Base-by-base conservation (phyloP, 2,113 vertebrate species). In the Fukomys damarensis region DNA sequence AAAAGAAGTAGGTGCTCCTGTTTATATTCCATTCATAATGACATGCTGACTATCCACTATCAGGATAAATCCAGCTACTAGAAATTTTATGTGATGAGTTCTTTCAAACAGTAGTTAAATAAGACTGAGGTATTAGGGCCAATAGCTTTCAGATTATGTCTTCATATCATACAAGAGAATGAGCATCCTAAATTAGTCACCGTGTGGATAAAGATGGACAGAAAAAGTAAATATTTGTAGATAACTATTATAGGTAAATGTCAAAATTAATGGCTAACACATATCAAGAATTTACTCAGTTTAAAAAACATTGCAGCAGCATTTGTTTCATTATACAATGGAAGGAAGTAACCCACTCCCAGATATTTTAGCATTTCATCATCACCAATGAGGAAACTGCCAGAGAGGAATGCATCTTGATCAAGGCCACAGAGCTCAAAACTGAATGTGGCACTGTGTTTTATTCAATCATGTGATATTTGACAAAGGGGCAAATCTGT, bases 61-160 rank as follows among this genome's bases (percentile, higher is more conserved):
- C 13, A 74, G 28, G 20, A 86, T 49, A 72, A 56, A 89, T 81
- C 63, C 46, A 77, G n/a, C 52, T 68, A n/a, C 26, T 61, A 2
- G 8, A 74, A 35, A 19, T 24, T 66, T 84, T 85, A 80, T 10
- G 68, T 43, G 19, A 77, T 5, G 54, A 59, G n/a, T 43, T 66
- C 11, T 59, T 92, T 26, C 38, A 87, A 87, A 61, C 65, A 24
- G n/a, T 72, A 8, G 28, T 41, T 72, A 8, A 17, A 2, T 8
- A 5, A 94, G 11, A 61, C 35, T 81, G 65, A 93, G 38, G 38
- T 70, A 70, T 22, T 6, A 17, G 20, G 9, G 79, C 17, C 82
- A 97, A 94, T 70, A 76, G 30, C 26, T 59, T 93, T 13, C 28
- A 89, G 76, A 77, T 77, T 70, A 80, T 82, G 77, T 88, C 20